These are phyloP conservation scores for Caligus rogercresseyi DNA, from an alignment of 1,140 invertebrate genomes.

Conservation along the genomic window DNA sequence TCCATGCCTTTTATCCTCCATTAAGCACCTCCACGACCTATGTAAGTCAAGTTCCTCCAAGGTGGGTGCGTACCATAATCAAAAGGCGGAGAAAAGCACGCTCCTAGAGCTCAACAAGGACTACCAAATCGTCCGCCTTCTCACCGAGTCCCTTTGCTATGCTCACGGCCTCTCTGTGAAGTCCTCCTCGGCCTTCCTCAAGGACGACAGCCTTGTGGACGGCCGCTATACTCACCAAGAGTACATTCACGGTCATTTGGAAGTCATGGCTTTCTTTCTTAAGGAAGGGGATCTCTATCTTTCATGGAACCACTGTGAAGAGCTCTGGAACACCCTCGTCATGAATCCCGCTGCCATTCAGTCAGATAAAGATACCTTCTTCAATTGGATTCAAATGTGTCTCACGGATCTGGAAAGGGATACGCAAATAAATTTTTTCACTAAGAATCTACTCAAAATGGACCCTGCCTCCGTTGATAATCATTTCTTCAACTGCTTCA, in stretches of 20 bases:
- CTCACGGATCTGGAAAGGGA: slow-evolving; percentile 34
- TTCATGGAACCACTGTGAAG: slow-evolving; percentile 32
- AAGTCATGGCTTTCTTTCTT: slow-evolving; percentile 35
- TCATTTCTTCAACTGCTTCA: slow-evolving; percentile 35
- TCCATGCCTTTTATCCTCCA: slow-evolving; percentile 32
- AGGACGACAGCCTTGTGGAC: slow-evolving; percentile 31
- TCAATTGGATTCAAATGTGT: slow-evolving; percentile 35
- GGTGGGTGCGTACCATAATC: slow-evolving; percentile 25
- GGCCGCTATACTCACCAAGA: slow-evolving; percentile 33
- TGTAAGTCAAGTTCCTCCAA: slow-evolving; percentile 33
- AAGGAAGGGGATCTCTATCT: slow-evolving; percentile 36
- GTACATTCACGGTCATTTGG: slow-evolving; percentile 34
- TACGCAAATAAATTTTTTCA: slow-evolving; percentile 34
- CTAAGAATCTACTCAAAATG: slow-evolving; percentile 33
- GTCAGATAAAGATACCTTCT: slow-evolving; percentile 34
- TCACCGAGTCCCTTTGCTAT: slow-evolving; percentile 33
- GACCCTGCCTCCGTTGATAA: slow-evolving; percentile 31
- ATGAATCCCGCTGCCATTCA: slow-evolving; percentile 32
- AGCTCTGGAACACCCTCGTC: slow-evolving; percentile 36
- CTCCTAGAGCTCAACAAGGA: slow-evolving; percentile 34
- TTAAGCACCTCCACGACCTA: slow-evolving; percentile 34
- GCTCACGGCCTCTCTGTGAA: slow-evolving; percentile 32
- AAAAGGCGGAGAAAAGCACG: slow-evolving; percentile 28
- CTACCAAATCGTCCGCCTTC: slow-evolving; percentile 34
- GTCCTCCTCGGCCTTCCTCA: slow-evolving; percentile 26